Base-by-base conservation (phyloP, 2,113 vertebrate genomes). In the Pyxicephalus adspersus region DNA sequence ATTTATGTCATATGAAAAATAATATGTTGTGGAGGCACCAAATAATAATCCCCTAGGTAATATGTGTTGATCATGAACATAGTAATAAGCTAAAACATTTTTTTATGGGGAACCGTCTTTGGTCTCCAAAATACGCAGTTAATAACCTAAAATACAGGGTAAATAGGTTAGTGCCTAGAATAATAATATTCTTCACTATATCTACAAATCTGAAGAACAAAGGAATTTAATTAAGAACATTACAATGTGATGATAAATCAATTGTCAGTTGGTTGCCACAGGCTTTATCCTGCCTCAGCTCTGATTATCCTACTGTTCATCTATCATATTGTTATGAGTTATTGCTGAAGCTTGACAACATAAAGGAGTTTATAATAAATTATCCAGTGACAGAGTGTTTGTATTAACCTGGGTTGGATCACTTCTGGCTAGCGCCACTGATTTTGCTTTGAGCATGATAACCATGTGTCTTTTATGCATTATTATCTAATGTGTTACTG, bases 141-240 rank as follows among this genome's bases (percentile, higher is more conserved):
- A 45, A 45, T 45, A 13, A 13, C 38, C 15, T 13, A 45, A 45
- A 45, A 13, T 19, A n/a, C 22, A 31, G 19, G 11, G 55, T 31
- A 72, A 72, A 20, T 5, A 31, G 15, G 25, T 18, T 23, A 17
- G 18, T 38, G 20, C 19, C 20, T 22, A 58, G 1, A 34, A 58
- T 28, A 22, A 22, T 72, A 55, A 18, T 29, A 28, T 13, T 5
- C 45, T 52, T 2, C 15, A 31, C 26, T 61, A 61, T 9, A 23
- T 61, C 58, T 61, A 7, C 18, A 38, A 19, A 58, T 74, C 18
- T 23, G 17, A 16, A 61, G 13, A 60, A 18, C 54, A 58, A 60
- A 61, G 58, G 4, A 61, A 15, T 15, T 20, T 74, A 38, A 74
- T 60, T 74, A 74, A 73, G 38, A 34, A 15, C 25, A 61, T n/a